Percentiles rank a stretch among this genome's conserved stretches.
Evolutionary conservation across 1,140 invertebrate species (phyloP).

Genomic region (Drosophila elegans): DNA sequence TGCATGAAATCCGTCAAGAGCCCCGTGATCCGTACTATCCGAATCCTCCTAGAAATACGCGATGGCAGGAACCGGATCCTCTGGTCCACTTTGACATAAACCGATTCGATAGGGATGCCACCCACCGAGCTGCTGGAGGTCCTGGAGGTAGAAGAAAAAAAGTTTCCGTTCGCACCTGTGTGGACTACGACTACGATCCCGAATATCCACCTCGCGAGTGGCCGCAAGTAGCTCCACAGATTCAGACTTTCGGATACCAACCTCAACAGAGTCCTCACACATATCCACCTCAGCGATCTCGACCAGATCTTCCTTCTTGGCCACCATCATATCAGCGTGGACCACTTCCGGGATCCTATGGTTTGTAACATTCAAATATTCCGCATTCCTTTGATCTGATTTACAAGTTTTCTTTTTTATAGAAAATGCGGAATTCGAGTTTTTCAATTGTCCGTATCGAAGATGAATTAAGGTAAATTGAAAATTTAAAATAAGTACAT

Average conservation of each 20-base stretch:
- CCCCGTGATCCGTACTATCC: conserved; percentile 12
- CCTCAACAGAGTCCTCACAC: background rate
- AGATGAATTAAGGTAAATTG: background rate
- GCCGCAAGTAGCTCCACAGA: background rate
- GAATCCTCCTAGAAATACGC: background rate
- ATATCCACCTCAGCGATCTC: background rate
- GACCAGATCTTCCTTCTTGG: background rate
- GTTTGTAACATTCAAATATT: background rate
- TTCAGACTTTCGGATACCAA: background rate
- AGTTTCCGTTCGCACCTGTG: conserved; percentile 42
- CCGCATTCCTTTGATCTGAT: too few species aligned
- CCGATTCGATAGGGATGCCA: conserved; percentile 20
- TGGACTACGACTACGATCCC: conserved; percentile 55
- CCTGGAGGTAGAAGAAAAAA: conserved; percentile 29
- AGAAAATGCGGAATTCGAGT: background rate
- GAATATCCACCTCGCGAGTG: background rate
- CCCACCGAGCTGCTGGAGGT: background rate
- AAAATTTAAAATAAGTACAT: background rate
- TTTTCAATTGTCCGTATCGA: conserved; percentile 2
- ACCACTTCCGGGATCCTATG: background rate
- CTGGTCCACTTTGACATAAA: conserved; percentile 30
- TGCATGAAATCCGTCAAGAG: background rate
- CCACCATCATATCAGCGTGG: background rate
- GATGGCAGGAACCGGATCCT: background rate
- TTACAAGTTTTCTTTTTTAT: background rate